Evolutionary conservation across 2,888 invertebrate species (phyloP).

Genomic region (Spodoptera picta): DNA sequence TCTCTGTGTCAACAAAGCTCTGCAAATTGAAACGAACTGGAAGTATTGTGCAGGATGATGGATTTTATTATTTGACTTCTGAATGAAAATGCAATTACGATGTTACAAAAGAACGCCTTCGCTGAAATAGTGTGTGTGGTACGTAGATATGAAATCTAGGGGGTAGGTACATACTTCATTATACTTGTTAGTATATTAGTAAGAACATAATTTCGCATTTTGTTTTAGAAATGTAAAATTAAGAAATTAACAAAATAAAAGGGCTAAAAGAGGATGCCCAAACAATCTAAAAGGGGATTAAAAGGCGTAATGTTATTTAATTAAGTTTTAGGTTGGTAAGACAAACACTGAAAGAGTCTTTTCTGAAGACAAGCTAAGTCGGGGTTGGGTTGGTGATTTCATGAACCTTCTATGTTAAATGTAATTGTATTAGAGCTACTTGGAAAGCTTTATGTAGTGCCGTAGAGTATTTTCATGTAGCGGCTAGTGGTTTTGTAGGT

Average conservation of each 20-base stretch:
- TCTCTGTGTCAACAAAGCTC: slow-evolving; percentile 34
- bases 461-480: slow-evolving; percentile 59
- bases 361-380: too few relatives aligned
- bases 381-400: too few relatives aligned
- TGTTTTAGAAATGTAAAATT: too few relatives aligned
- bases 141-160: neutral
- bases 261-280: too few relatives aligned
- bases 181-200: too few relatives aligned
- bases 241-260: too few relatives aligned
- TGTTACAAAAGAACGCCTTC: slow-evolving; percentile 9
- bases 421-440: neutral
- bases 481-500: slow-evolving; percentile 47
- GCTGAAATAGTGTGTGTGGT: neutral
- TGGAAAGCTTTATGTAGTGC: neutral
- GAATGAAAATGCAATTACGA: slow-evolving; percentile 35
- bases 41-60: slow-evolving; percentile 26
- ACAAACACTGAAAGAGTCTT: too few relatives aligned
- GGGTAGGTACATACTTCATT: too few relatives aligned
- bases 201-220: too few relatives aligned
- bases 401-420: neutral
- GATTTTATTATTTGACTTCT: slow-evolving; percentile 28
- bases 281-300: too few relatives aligned
- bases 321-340: too few relatives aligned
- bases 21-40: slow-evolving; percentile 37
- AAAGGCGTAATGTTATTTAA: too few relatives aligned